These are phyloP conservation scores for Pitangus sulphuratus DNA, from an alignment of 2,797 vertebrate genomes.

Conservation along the genomic window DNA sequence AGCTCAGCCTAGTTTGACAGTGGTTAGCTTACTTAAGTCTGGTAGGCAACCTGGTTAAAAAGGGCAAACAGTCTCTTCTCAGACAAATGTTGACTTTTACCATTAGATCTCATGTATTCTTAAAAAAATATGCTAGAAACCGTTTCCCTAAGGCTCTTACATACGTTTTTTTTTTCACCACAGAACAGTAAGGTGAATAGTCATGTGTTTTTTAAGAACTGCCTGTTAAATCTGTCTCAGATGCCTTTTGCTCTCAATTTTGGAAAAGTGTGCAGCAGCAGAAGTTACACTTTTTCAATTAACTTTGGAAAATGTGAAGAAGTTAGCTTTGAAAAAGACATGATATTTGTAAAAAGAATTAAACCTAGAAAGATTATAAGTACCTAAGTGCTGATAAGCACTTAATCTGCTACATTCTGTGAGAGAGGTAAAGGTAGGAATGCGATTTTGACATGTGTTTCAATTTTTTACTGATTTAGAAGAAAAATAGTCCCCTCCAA, in stretches of 20 bases:
- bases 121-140: not conserved
- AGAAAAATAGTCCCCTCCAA: not conserved
- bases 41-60: not conserved
- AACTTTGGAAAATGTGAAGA: not conserved
- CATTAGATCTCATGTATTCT: not conserved
- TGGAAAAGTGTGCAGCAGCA: not conserved
- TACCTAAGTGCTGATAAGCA: not conserved
- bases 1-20: not conserved
- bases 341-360: not conserved
- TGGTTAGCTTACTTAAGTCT: not conserved
- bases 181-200: not conserved
- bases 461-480: not conserved
- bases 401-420: not conserved
- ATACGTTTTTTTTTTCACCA: no score
- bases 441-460: not conserved
- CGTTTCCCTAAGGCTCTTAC: not conserved
- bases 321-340: not conserved
- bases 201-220: not conserved
- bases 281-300: not conserved
- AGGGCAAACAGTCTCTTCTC: not conserved
- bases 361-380: not conserved
- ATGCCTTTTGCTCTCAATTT: not conserved
- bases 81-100: not conserved
- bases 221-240: not conserved
- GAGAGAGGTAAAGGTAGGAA: not conserved